Percentiles rank a stretch among this genome's conserved stretches.
Evolutionary conservation across 2,888 invertebrate genomes (phyloP).

Genomic region (Thalpophila matura): DNA sequence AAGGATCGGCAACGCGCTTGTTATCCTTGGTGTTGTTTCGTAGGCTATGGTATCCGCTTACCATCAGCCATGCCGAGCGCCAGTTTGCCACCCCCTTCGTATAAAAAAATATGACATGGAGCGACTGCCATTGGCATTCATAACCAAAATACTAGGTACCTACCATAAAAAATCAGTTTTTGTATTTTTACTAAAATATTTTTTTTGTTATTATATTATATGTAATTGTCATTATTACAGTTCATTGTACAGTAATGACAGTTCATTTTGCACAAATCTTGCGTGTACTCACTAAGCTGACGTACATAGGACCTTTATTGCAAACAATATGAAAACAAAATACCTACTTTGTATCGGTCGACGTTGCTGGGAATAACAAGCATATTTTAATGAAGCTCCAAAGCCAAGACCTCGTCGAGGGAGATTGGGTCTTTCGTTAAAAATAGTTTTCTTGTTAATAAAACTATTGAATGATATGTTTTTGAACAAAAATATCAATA

Average conservation of each 20-base stretch:
- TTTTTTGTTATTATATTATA: too few relatives aligned
- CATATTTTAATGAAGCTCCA: slow-evolving; percentile 41
- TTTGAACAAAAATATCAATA: not conserved
- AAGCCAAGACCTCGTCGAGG: slow-evolving; percentile 1
- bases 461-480: not conserved
- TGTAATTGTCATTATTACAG: too few relatives aligned
- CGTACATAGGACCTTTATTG: slow-evolving; percentile 17
- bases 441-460: slow-evolving; percentile 16
- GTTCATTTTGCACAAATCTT: slow-evolving; percentile 3
- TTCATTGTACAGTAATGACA: not conserved
- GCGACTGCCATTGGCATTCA: too few relatives aligned
- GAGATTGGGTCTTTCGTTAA: slow-evolving; percentile 6
- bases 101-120: too few relatives aligned
- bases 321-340: slow-evolving; percentile 22
- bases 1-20: too few relatives aligned
- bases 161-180: too few relatives aligned
- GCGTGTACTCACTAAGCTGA: slow-evolving; percentile 19
- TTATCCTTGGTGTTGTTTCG: too few relatives aligned
- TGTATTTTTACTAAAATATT: too few relatives aligned
- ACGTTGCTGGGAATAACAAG: slow-evolving; percentile 23
- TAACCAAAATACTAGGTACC: too few relatives aligned
- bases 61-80: too few relatives aligned
- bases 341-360: not conserved
- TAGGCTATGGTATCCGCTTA: too few relatives aligned
- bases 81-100: too few relatives aligned